Conservation (phyloP, 2,888 invertebrate species). For the Andrena chrysosceles region DNA sequence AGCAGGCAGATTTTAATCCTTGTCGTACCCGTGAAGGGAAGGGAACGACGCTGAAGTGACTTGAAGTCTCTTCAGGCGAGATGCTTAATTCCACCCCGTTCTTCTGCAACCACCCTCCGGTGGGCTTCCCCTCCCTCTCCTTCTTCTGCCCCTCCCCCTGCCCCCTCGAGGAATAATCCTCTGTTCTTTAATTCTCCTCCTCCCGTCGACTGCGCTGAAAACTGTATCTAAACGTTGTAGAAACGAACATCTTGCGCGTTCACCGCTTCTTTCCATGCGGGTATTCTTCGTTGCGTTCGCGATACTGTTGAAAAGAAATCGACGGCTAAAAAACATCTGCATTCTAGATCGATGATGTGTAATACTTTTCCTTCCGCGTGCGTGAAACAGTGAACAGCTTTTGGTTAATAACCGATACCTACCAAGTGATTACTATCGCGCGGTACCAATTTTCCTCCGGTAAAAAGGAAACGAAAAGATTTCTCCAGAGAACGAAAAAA, state of each 20-base stretch:
- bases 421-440: slow-evolving; percentile 33
- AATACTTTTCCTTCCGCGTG: not conserved
- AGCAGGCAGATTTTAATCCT: slow-evolving; percentile 84
- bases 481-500: slow-evolving; percentile 67
- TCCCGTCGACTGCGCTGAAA: slow-evolving; percentile 70
- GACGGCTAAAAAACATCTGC: not conserved
- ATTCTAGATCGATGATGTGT: not conserved
- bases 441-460: slow-evolving; percentile 38
- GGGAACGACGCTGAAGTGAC: slow-evolving; percentile 83
- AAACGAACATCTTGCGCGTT: slow-evolving; percentile 21
- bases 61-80: slow-evolving; percentile 84
- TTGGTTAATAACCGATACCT: slow-evolving; percentile 30
- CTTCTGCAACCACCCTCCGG: slow-evolving; percentile 75
- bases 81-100: slow-evolving; percentile 83
- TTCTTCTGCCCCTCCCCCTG: slow-evolving; percentile 65
- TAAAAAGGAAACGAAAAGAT: slow-evolving; percentile 51
- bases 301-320: too few species aligned
- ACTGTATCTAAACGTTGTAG: slow-evolving; percentile 67
- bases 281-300: not conserved
- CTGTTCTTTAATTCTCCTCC: slow-evolving; percentile 77
- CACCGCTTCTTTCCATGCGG: not conserved
- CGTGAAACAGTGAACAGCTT: not conserved
- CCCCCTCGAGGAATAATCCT: slow-evolving; percentile 78
- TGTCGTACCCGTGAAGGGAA: slow-evolving; percentile 78
- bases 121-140: slow-evolving; percentile 66